Evolutionary conservation across 2,797 vertebrate species (phyloP).

Genomic region (Pristis pectinata): DNA sequence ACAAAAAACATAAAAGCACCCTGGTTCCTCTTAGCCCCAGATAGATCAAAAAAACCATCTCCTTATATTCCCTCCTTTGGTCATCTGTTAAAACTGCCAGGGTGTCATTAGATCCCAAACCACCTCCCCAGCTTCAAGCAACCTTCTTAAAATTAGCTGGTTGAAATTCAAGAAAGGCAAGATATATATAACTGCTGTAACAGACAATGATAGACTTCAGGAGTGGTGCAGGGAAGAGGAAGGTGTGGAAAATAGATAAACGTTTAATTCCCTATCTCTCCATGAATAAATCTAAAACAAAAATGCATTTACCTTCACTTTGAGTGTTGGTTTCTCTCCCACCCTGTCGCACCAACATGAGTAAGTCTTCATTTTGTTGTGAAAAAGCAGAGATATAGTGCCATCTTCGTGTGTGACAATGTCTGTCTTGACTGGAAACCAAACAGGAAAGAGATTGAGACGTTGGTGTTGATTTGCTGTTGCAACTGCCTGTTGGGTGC

Average conservation of each 20-base stretch:
- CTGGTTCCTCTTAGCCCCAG: no score
- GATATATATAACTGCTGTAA: neutral
- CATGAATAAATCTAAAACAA: neutral
- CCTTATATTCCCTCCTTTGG: no score
- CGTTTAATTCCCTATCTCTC: neutral
- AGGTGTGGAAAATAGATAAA: neutral
- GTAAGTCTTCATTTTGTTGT: fast-evolving
- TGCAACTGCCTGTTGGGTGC: neutral
- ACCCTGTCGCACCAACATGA: neutral
- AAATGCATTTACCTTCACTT: neutral
- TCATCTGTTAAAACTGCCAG: no score
- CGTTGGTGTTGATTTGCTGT: neutral
- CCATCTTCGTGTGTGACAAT: neutral
- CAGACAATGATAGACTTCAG: no score
- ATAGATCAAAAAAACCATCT: no score
- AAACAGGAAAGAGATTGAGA: neutral
- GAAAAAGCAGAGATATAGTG: neutral
- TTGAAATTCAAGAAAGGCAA: neutral
- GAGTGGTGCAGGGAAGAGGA: neutral
- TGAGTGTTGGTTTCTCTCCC: neutral
- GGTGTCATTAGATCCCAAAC: no score
- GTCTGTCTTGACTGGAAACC: neutral
- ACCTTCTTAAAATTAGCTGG: neutral
- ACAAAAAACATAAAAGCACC: no score
- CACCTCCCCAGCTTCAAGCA: no score